Conservation (phyloP, 2,113 vertebrate genomes). For the Takifugu bimaculatus region DNA sequence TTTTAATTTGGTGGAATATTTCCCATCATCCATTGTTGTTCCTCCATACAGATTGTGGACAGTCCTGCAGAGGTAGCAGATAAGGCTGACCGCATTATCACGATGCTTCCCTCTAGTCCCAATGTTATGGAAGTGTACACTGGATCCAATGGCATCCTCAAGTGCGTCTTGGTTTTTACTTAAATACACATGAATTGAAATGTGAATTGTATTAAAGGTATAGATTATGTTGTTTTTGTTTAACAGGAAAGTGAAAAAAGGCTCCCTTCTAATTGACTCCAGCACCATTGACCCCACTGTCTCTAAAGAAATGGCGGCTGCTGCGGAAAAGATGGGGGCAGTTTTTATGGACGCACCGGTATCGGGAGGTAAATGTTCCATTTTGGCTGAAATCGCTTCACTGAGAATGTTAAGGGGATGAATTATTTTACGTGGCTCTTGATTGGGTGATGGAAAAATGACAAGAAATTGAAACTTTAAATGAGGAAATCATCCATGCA, state of each 20-base stretch:
- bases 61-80: slow-evolving; percentile 94
- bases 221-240: background rate
- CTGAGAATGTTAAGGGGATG: no score
- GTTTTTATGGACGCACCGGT: slow-evolving; percentile 99
- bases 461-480: no score
- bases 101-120: slow-evolving; percentile 93
- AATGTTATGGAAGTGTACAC: slow-evolving; percentile 91
- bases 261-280: slow-evolving; percentile 95
- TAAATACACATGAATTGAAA: background rate
- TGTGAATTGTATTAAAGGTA: background rate
- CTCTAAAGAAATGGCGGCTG: slow-evolving; percentile 91
- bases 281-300: slow-evolving; percentile 96
- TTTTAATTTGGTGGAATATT: background rate
- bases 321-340: slow-evolving; percentile 92
- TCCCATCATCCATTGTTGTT: background rate
- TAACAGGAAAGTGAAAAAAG: slow-evolving; percentile 94
- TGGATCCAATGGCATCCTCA: slow-evolving; percentile 91
- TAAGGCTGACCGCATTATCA: slow-evolving; percentile 94
- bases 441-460: no score
- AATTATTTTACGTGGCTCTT: no score
- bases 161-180: slow-evolving; percentile 73
- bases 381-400: no score
- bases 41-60: slow-evolving; percentile 82
- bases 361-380: slow-evolving; percentile 85
- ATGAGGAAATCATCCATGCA: no score